Evolutionary conservation across 2,797 vertebrate species (phyloP), one percentile per base, ranked within the genome.

Genomic region (Fundulus diaphanus): DNA sequence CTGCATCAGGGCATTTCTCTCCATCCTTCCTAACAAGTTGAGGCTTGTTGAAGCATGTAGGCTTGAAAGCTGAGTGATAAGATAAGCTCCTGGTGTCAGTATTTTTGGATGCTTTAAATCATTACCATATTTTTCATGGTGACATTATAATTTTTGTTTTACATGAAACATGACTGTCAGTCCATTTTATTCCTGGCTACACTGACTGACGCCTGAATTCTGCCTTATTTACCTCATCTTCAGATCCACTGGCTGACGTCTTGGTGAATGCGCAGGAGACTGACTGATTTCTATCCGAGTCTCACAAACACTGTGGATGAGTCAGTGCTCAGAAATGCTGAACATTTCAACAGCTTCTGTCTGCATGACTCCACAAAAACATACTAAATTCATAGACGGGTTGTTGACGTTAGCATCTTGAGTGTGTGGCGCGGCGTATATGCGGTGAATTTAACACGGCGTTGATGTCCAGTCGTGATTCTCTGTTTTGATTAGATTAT

Each of bases 231-330:
- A 77, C 56, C 76, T 76, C 48, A 0, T 69, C 49, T 16, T 72
- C 66, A 71, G 29, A 54, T 42, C n/a, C 46, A 27, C 81, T 72
- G 70, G 71, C 72, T 66, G 61, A 70, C 63, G 56, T 76, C 79
- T 83, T 80, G 70, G 63, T 73, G 68, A 80, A 87, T 79, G 70
- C 54, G 76, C 87, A 79, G 82, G 84, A 90, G 78, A 86, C 81
- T 87, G 81, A 81, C 84, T 81, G 77, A 87, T n/a, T 52, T 46
- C 35, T 77, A 87, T 90, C 87, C 74, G 70, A 56, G 76, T 73
- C 74, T 79, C 29, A 51, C 71, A 71, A 51, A 82, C 18, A 69
- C 65, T 76, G 46, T 22, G 49, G 31, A 76, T 84, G 79, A 87
- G 66, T 88, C 85, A 72, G 73, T 72, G 65, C 63, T 37, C 20